A percentile compares a stretch with the other conserved stretches of the same genome.
Evolutionary conservation across 2,797 vertebrate species (phyloP).

Genomic region (Streptopelia turtur): DNA sequence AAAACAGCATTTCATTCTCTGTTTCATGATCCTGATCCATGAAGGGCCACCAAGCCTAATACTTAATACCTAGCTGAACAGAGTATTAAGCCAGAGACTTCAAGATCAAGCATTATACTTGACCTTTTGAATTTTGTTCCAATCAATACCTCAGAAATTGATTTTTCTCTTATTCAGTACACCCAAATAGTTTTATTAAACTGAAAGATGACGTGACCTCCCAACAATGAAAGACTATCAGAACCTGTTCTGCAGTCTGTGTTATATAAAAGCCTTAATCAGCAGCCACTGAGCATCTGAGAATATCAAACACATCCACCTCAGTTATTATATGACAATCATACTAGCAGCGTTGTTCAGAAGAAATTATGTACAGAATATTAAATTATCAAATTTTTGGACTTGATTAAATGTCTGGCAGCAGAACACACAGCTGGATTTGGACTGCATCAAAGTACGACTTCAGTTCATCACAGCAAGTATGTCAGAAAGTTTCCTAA

Average conservation of each 20-base stretch:
- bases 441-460: not conserved
- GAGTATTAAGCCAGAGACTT: not conserved
- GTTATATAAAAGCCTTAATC: not conserved
- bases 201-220: not conserved
- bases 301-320: not conserved
- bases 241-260: not conserved
- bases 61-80: not conserved
- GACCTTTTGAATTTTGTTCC: constrained; percentile 30
- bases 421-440: not conserved
- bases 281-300: not conserved
- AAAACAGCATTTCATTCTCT: not conserved
- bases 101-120: not conserved
- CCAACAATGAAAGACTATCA: not conserved
- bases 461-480: not conserved
- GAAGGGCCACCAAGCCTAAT: not conserved
- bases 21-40: not conserved
- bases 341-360: not conserved
- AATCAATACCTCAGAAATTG: constrained; percentile 21
- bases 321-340: not conserved
- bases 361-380: not conserved
- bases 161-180: constrained; percentile 15
- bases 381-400: not conserved
- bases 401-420: not conserved
- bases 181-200: constrained; percentile 30
- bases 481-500: not conserved